A percentile compares a stretch with the other conserved stretches of the same genome.
These are phyloP conservation scores for Rostratula benghalensis DNA, from an alignment of 2,113 vertebrate species.

Conservation along the genomic window DNA sequence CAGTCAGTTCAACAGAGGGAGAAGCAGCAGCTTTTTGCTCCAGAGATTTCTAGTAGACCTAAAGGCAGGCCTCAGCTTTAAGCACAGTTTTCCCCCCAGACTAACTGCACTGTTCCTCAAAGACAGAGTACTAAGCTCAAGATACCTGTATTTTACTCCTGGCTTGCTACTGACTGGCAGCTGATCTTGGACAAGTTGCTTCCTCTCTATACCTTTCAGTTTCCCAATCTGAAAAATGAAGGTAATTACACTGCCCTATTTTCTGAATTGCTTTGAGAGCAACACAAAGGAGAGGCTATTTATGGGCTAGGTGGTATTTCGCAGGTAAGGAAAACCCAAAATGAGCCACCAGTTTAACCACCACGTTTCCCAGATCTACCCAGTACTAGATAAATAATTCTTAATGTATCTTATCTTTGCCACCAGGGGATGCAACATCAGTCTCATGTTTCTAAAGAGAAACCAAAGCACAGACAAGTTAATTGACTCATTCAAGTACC, in stretches of 20 bases:
- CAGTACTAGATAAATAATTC: not conserved
- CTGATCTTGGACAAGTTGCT: conserved; percentile 8
- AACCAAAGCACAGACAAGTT: conserved; percentile 21
- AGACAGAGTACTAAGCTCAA: not conserved
- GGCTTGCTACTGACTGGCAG: not conserved
- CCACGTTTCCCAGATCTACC: not conserved
- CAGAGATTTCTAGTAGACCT: not conserved
- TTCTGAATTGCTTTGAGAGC: conserved; percentile 25
- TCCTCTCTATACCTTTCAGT: conserved; percentile 1
- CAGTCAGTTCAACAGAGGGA: not conserved
- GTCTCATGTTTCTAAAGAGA: conserved; percentile 9
- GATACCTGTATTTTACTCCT: not conserved
- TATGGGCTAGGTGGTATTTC: not conserved
- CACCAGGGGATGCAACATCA: not conserved
- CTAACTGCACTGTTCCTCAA: not conserved
- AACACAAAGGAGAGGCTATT: not conserved
- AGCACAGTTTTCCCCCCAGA: not conserved
- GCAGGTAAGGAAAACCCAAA: not conserved
- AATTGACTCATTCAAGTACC: conserved; percentile 12
- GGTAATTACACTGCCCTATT: conserved; percentile 49
- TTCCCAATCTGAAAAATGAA: conserved; percentile 20
- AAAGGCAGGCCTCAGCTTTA: not conserved
- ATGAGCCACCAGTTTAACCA: not conserved
- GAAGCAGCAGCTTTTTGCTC: not conserved
- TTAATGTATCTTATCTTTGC: not conserved